Percentiles rank a stretch among this genome's conserved stretches.
phyloP scores from a whole-genome alignment of 2,888 invertebrate genomes.

The Cybosia mesomella region DNA sequence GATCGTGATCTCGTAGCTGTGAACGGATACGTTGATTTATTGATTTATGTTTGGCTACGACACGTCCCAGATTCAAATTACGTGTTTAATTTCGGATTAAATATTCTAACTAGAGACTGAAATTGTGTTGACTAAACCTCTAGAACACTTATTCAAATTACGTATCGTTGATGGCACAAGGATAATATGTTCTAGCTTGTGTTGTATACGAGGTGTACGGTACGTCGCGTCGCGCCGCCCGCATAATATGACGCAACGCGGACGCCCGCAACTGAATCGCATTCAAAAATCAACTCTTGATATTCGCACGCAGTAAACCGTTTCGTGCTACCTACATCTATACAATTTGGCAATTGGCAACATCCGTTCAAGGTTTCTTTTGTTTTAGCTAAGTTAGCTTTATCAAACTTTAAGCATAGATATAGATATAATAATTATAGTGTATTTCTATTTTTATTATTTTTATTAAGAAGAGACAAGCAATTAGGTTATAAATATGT shows the following conservation, averaged over 20 bases:
- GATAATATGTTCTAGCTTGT: constrained; percentile 23
- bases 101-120: constrained; percentile 26
- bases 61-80: constrained; percentile 44
- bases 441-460: constrained; percentile 15
- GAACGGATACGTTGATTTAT: constrained; percentile 56
- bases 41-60: constrained; percentile 51
- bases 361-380: constrained; percentile 67
- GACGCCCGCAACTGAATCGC: constrained; percentile 49
- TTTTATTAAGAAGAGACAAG: constrained; percentile 1
- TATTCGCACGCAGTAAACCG: constrained; percentile 57
- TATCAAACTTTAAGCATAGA: constrained; percentile 44
- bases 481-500: background rate
- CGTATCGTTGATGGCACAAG: constrained; percentile 25
- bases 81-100: constrained; percentile 30
- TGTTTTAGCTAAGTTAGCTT: constrained; percentile 61
- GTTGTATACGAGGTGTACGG: constrained; percentile 23
- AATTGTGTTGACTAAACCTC: constrained; percentile 17
- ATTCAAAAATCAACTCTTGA: constrained; percentile 58
- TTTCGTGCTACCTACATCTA: constrained; percentile 60
- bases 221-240: constrained; percentile 34
- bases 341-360: constrained; percentile 69
- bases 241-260: constrained; percentile 62
- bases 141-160: constrained; percentile 22
- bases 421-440: constrained; percentile 30
- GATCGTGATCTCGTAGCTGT: constrained; percentile 58